Base-by-base conservation (phyloP, 1,140 invertebrate genomes). In the Cyclina sinensis region DNA sequence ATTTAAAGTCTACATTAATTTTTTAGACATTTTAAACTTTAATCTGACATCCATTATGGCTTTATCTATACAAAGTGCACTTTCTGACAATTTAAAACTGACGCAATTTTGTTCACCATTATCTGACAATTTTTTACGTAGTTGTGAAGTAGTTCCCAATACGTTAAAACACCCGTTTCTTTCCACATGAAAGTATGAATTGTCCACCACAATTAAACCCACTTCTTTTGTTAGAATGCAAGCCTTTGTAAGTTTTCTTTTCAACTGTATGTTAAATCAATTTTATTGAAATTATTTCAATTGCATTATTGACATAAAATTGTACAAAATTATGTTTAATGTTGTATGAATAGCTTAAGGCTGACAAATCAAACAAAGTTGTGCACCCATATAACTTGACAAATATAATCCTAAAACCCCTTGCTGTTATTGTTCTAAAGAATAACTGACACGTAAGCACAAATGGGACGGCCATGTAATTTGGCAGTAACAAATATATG, bases 281-380 rank as follows among this genome's bases (percentile, higher is more conserved):
- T 76, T 70, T 70, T 39, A 70, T 70, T 27, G 65, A 70, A 70
- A 70, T 70, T 18, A 70, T 70, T 76, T 76, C 73, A 76, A 76
- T 76, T 51, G 14, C 46, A 30, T 76, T 76, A 76, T 76, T 76
- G 73, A 76, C 73, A 76, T 48, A 27, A 76, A 76, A 76, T 76
- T 76, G 43, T 46, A 76, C 39, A 46, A 76, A 76, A 76, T 76
- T 76, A 76, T 76, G 43, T 76, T 76, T 51, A 76, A 76, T 70
- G 18, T 48, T 76, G 73, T 46, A 24, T 76, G 73, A 76, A 76
- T 76, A 16, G 35, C 39, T 46, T 11, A 27, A 51, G 12, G 21
- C 16, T 76, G 46, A 76, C 73, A 76, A 27, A n/a, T 76, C 48
- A 76, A 76, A 76, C 39, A 46, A 37, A 24, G 24, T 39, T 57